Evolutionary conservation across 2,888 invertebrate species (phyloP).

Genomic region (Eupithecia insigniata): DNA sequence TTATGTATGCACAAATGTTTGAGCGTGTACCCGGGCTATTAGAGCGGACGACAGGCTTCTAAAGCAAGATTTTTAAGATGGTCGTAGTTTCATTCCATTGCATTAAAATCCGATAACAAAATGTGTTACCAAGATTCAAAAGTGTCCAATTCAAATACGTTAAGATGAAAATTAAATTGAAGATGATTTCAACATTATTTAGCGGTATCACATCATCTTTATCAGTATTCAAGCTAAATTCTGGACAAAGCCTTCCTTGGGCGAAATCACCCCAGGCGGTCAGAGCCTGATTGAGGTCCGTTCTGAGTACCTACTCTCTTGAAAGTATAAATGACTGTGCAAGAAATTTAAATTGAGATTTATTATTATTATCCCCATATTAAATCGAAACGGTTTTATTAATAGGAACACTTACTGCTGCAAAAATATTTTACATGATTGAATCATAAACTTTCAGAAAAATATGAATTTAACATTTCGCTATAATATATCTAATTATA

Average conservation of each 20-base stretch:
- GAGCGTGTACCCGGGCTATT: too few species aligned
- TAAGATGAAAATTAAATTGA: not conserved
- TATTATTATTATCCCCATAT: not conserved
- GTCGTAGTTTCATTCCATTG: too few species aligned
- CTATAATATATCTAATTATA: too few species aligned
- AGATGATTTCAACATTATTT: too few species aligned
- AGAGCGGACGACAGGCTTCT: not conserved
- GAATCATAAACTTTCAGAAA: too few species aligned
- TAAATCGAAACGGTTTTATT: not conserved
- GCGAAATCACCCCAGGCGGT: not conserved
- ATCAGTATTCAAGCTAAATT: not conserved
- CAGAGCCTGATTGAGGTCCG: not conserved
- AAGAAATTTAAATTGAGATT: not conserved
- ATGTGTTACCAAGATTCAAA: not conserved
- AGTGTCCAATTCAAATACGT: not conserved
- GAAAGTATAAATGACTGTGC: not conserved
- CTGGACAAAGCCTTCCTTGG: not conserved
- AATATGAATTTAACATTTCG: not conserved
- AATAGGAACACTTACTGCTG: not conserved
- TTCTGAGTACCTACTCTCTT: not conserved
- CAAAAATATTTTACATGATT: not conserved
- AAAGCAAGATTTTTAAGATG: not conserved
- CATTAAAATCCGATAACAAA: too few species aligned
- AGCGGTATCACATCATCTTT: not conserved
- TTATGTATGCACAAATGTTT: too few species aligned